A percentile compares a stretch with the other conserved stretches of the same genome.
Evolutionary conservation across 2,113 vertebrate genomes (phyloP).

Genomic region (Melanerpes formicivorus): DNA sequence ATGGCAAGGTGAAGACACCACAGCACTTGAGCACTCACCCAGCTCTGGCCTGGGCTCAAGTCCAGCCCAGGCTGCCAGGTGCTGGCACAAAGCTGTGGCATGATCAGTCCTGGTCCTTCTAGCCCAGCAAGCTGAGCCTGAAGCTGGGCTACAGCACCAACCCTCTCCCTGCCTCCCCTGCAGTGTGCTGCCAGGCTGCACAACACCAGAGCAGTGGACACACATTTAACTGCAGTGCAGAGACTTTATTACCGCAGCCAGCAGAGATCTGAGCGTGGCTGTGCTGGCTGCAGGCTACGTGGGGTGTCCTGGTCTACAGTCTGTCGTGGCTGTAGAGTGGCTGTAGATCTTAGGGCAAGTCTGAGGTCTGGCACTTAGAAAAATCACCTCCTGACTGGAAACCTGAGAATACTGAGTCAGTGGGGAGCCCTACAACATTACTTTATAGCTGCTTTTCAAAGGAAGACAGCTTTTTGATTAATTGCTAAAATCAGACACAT

Average conservation of each 20-base stretch:
- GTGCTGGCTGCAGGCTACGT: background rate
- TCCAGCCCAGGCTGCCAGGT: background rate
- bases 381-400: background rate
- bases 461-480: background rate
- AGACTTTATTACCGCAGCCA: background rate
- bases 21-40: fast-evolving
- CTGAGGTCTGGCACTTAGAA: background rate
- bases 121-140: background rate
- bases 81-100: fast-evolving
- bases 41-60: background rate
- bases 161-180: background rate
- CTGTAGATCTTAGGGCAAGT: background rate
- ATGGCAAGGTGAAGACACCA: background rate
- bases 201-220: background rate
- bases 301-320: background rate
- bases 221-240: background rate
- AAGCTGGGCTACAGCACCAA: background rate
- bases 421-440: background rate
- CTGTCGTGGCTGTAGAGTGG: fast-evolving
- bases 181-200: background rate
- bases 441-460: background rate
- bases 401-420: background rate
- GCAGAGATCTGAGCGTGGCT: background rate
- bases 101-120: fast-evolving
- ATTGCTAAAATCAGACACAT: background rate